Evolutionary conservation across 2,113 vertebrate genomes (phyloP).

Genomic region (Anoura caudifer): DNA sequence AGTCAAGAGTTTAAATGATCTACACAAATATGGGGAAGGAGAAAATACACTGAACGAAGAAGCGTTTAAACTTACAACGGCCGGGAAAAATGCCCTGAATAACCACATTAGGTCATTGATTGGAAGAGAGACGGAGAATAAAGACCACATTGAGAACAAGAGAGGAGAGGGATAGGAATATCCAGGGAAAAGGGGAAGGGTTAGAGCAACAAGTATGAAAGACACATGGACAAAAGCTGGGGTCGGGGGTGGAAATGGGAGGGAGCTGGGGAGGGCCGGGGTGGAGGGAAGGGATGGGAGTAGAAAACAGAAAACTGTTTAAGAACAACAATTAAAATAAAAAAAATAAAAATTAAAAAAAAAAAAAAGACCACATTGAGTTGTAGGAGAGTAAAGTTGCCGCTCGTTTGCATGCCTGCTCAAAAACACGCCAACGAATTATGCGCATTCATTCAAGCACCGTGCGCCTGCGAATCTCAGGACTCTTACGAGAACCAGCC

Average conservation of each 20-base stretch:
- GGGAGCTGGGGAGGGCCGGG: too few relatives aligned
- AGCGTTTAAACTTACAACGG: background rate
- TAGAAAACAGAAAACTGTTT: too few relatives aligned
- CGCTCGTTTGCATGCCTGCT: background rate
- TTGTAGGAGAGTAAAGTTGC: background rate
- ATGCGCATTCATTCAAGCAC: background rate
- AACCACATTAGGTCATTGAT: background rate
- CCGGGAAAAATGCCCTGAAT: background rate
- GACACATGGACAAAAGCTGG: too few relatives aligned
- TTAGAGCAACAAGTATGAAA: too few relatives aligned
- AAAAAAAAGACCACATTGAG: background rate
- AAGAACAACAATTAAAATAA: too few relatives aligned
- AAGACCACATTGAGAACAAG: background rate
- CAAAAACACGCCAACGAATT: background rate
- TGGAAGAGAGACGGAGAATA: background rate
- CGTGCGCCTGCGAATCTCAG: background rate
- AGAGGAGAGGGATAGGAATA: too few relatives aligned
- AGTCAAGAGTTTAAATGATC: background rate
- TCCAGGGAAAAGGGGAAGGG: too few relatives aligned
- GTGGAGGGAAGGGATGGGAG: too few relatives aligned
- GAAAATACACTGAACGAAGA: background rate
- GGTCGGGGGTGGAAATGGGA: too few relatives aligned
- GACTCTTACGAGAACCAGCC: background rate
- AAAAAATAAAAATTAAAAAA: too few relatives aligned
- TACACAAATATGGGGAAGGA: background rate